These are phyloP conservation scores for Diorhabda sublineata DNA, from an alignment of 1,140 invertebrate species.

Conservation along the genomic window DNA sequence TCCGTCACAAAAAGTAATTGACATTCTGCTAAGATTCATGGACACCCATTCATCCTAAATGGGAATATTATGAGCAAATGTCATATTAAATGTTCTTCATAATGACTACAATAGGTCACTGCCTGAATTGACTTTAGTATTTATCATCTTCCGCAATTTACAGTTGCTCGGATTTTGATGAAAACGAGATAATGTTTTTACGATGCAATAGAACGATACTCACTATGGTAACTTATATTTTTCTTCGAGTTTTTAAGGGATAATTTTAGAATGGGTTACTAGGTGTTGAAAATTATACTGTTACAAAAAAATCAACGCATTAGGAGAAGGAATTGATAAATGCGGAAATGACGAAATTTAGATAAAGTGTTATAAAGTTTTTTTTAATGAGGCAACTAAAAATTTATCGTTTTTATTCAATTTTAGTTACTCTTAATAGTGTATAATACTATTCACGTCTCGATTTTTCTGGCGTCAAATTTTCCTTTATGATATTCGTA, in stretches of 20 bases:
- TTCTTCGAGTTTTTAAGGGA: neutral
- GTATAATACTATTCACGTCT: too few relatives aligned
- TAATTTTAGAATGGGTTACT: too few relatives aligned
- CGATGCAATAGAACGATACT: neutral
- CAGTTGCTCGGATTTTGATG: neutral
- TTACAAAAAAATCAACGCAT: too few relatives aligned
- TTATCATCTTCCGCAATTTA: neutral
- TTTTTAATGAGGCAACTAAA: too few relatives aligned
- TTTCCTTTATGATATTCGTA: too few relatives aligned
- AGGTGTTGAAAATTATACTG: too few relatives aligned
- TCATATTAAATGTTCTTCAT: neutral
- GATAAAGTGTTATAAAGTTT: too few relatives aligned
- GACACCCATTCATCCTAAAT: constrained; percentile 5
- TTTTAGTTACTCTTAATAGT: too few relatives aligned
- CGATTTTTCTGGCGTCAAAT: too few relatives aligned
- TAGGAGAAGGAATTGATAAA: too few relatives aligned
- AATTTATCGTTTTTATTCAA: too few relatives aligned
- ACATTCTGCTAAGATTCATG: constrained; percentile 1
- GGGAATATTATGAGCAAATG: constrained; percentile 9
- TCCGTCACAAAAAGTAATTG: neutral
- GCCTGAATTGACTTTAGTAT: constrained; percentile 8
- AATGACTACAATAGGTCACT: constrained; percentile 8
- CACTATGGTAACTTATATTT: neutral
- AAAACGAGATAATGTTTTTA: neutral
- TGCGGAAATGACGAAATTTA: too few relatives aligned